A percentile compares a stretch with the other conserved stretches of the same genome.
phyloP scores from a whole-genome alignment of 2,888 invertebrate genomes.

The Tromatobia lineatoria region DNA sequence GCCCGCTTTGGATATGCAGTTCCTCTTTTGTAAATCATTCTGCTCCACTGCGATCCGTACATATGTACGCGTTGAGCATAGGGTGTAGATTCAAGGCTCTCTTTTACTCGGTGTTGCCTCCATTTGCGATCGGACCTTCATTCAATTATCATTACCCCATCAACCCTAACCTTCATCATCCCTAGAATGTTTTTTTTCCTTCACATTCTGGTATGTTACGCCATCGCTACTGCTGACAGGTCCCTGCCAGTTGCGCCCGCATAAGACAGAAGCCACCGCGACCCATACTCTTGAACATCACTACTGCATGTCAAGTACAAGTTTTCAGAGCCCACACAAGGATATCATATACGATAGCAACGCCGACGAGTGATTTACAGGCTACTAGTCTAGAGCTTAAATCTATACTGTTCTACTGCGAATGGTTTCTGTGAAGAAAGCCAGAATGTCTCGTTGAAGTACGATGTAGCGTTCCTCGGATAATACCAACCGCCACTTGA shows the following conservation, averaged over 20 bases:
- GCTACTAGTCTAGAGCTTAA: conserved; percentile 1
- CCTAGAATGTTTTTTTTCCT: conserved; percentile 14
- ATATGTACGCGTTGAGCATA: conserved; percentile 17
- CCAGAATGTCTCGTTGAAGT: neutral
- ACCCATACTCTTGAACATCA: conserved; percentile 49
- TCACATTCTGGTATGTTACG: conserved; percentile 54
- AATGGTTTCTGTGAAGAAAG: neutral
- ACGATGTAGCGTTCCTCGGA: neutral
- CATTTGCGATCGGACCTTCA: conserved; percentile 32
- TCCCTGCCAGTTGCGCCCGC: conserved; percentile 11
- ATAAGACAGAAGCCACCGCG: conserved; percentile 42
- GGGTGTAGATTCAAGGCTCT: conserved; percentile 6
- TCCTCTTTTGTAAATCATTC: conserved; percentile 26
- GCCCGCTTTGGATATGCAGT: conserved; percentile 77
- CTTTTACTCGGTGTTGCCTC: conserved; percentile 15
- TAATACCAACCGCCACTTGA: neutral
- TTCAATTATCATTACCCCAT: conserved; percentile 11
- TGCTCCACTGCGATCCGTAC: conserved; percentile 15
- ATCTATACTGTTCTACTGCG: neutral
- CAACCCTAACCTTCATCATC: neutral
- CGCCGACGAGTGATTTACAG: conserved; percentile 50
- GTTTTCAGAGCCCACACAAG: conserved; percentile 22
- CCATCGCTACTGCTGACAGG: conserved; percentile 52
- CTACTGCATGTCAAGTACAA: neutral
- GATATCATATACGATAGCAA: conserved; percentile 7